Evolutionary conservation across 2,113 vertebrate species (phyloP).

Genomic region (Macquaria australasica): DNA sequence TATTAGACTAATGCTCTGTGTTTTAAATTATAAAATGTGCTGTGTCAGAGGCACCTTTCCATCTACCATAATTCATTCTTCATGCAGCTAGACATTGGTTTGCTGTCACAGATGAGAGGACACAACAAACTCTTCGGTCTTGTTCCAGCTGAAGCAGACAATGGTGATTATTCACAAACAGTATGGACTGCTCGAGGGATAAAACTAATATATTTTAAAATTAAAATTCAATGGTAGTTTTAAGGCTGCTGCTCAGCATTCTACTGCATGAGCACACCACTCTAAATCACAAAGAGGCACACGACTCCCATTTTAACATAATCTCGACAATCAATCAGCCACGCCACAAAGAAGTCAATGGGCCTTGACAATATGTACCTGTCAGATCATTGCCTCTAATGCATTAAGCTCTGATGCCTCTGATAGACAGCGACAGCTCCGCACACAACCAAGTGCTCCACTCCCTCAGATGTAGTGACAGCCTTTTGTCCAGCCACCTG

Average conservation of each 20-base stretch:
- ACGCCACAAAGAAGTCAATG: constrained; percentile 77
- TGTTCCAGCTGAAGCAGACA: constrained; percentile 36
- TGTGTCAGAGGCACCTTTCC: constrained; percentile 52
- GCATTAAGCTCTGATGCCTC: constrained; percentile 64
- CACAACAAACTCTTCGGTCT: constrained; percentile 45
- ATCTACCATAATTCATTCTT: constrained; percentile 48
- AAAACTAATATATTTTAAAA: constrained; percentile 58
- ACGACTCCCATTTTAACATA: constrained; percentile 63
- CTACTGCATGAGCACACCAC: constrained; percentile 39
- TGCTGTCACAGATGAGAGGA: constrained; percentile 54
- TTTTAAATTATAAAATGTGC: constrained; percentile 53
- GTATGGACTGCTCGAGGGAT: constrained; percentile 41
- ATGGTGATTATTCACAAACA: constrained; percentile 56
- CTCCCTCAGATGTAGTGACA: constrained; percentile 44
- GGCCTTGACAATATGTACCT: constrained; percentile 79
- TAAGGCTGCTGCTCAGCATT: constrained; percentile 41
- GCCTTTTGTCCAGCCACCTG: constrained; percentile 66
- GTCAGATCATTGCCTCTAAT: constrained; percentile 77
- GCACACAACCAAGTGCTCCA: constrained; percentile 21
- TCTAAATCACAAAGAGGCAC: constrained; percentile 66
- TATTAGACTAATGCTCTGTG: constrained; percentile 34
- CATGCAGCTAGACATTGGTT: constrained; percentile 31
- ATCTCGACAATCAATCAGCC: constrained; percentile 76
- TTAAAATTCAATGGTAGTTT: constrained; percentile 65
- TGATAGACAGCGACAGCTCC: constrained; percentile 64